Evolutionary conservation across 2,113 vertebrate genomes (phyloP).

Genomic region (Platysternon megacephalum): DNA sequence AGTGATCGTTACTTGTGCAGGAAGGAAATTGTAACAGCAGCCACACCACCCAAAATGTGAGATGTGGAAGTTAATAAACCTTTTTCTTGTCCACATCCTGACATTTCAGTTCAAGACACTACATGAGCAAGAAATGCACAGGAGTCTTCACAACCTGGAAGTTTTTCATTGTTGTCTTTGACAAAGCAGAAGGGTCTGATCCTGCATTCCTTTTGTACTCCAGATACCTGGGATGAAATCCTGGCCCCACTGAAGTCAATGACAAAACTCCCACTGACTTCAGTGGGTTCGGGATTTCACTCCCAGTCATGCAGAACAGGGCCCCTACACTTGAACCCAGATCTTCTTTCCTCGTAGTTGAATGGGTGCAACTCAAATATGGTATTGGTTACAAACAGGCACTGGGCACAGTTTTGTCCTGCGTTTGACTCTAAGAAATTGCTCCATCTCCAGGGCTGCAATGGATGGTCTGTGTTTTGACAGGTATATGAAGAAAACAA

Average conservation of each 20-base stretch:
- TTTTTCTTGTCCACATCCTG: conserved; percentile 55
- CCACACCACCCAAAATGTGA: background rate
- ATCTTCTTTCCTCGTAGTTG: fast-evolving
- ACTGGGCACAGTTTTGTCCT: background rate
- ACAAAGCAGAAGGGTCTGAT: fast-evolving
- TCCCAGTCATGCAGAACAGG: background rate
- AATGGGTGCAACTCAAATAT: fast-evolving
- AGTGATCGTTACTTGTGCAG: conserved; percentile 57
- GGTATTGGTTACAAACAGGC: background rate
- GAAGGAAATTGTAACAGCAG: conserved; percentile 73
- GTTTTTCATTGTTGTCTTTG: fast-evolving
- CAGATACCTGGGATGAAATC: background rate
- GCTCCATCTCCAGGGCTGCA: background rate
- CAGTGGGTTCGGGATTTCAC: background rate
- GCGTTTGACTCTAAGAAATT: fast-evolving
- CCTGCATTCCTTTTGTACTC: background rate
- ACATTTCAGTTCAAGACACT: fast-evolving
- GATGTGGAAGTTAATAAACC: conserved; percentile 13
- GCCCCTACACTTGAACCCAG: background rate
- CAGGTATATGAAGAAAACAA: fast-evolving
- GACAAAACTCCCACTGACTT: fast-evolving
- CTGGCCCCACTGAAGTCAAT: fast-evolving
- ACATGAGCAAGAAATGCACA: fast-evolving
- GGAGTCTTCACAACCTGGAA: background rate
- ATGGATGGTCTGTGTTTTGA: fast-evolving